A percentile compares a stretch with the other conserved stretches of the same genome.
Conservation (phyloP, 2,113 vertebrate species). For the Enhydra lutris region DNA sequence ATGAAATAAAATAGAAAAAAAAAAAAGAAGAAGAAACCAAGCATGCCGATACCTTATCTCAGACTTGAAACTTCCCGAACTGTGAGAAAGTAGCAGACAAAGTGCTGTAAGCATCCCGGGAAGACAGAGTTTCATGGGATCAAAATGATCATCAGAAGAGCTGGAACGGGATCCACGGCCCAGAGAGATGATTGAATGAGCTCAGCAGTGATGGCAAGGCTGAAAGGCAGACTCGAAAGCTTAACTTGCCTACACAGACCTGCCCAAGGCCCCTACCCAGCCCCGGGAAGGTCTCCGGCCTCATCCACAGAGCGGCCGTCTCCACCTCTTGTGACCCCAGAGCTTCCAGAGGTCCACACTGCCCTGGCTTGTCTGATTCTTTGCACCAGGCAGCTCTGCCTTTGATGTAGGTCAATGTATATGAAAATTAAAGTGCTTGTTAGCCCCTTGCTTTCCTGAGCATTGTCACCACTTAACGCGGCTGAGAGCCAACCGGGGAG, state of each 20-base stretch:
- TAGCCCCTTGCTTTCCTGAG: slow-evolving; percentile 33
- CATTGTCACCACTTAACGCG: not conserved
- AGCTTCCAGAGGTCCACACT: fast-evolving
- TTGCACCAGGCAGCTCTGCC: slow-evolving; percentile 24
- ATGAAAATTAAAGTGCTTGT: slow-evolving; percentile 34
- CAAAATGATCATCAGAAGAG: not conserved
- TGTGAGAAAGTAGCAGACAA: not conserved
- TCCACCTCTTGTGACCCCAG: no score
- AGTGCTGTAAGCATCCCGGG: not conserved
- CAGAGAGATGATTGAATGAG: not conserved
- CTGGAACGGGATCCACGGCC: not conserved
- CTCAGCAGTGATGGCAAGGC: not conserved
- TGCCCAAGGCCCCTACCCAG: not conserved
- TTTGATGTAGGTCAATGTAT: slow-evolving; percentile 23
- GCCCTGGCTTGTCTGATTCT: slow-evolving; percentile 32
- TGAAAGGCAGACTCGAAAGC: no score
- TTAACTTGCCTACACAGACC: not conserved
- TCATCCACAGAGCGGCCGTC: fast-evolving
- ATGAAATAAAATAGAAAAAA: no score
- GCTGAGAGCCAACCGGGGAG: not conserved
- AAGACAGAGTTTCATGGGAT: not conserved
- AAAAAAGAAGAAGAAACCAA: not conserved
- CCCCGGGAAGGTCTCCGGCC: not conserved
- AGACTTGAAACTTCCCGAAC: not conserved
- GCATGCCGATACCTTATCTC: not conserved